Evolutionary conservation across 2,888 invertebrate genomes (phyloP).

Genomic region (Caenorhabditis sinica): DNA sequence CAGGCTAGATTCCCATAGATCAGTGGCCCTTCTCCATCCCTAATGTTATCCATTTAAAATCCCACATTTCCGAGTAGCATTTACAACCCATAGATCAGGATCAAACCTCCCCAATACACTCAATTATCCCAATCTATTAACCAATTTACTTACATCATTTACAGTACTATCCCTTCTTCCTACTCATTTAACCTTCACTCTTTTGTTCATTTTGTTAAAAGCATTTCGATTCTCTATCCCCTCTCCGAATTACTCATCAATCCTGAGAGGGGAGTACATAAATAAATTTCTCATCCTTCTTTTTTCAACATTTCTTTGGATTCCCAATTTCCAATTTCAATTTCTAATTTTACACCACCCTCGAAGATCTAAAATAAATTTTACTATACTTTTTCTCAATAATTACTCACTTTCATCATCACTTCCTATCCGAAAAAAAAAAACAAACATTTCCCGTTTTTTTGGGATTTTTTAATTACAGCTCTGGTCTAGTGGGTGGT

Average conservation of each 20-base stretch:
- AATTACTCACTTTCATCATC: neutral
- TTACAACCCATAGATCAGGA: too few species aligned
- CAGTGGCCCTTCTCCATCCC: too few species aligned
- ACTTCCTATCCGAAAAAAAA: neutral
- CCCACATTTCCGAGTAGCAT: too few species aligned
- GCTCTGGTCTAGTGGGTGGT: neutral
- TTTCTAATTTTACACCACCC: neutral
- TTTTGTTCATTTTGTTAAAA: slow-evolving; percentile 1
- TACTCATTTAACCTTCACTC: neutral
- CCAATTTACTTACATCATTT: neutral
- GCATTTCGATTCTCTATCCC: neutral
- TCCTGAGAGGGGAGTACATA: slow-evolving; percentile 6
- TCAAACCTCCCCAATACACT: too few species aligned
- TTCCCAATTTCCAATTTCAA: neutral
- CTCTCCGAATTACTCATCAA: slow-evolving; percentile 12
- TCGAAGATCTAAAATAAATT: too few species aligned
- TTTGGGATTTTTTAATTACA: slow-evolving; percentile 1
- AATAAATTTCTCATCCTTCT: slow-evolving; percentile 6
- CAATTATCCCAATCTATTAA: neutral
- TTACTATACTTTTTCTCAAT: too few species aligned
- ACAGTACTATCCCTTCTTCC: neutral
- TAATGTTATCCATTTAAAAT: too few species aligned
- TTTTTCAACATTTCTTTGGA: too few species aligned
- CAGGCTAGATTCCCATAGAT: too few species aligned
- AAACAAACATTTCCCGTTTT: neutral